Evolutionary conservation across 1,140 invertebrate genomes (phyloP), one percentile per base, ranked within the genome.

Genomic region (Microplitis mediator): DNA sequence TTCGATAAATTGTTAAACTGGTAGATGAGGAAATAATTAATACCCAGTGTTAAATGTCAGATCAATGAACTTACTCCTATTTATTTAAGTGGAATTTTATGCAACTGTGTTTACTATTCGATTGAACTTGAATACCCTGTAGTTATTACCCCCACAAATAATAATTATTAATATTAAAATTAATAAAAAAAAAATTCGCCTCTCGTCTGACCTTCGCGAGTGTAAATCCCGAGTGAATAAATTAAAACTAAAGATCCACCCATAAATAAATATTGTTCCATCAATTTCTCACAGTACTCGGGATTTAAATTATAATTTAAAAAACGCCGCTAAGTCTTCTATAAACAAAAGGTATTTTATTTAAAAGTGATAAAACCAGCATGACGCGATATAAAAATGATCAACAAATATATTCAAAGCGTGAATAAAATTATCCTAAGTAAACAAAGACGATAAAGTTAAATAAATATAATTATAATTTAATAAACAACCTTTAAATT

Each of bases 1-100:
- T 61, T 62, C 39, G 58, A 70, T 70, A 51, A 70, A 61, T 61
- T 62, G 9, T 50, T 14, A 34, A 45, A 74, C 75, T 13, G 23
- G 13, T 60, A 16, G 35, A 62, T 58, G 56, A 23, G 66, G 71
- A 68, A 50, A 52, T 62, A 70, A 70, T 70, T 62, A 70, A 61
- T 70, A 62, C 45, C 45, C 39, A 13, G 9, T 50, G 36, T 62
- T 54, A 36, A 54, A 14, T 13, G 34, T 31, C 13, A 50, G 67
- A 60, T 69, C 67, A 69, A 69, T 50, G 67, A 45, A 69, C 67
- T 69, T 32, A 52, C 14, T 58, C 8, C 16, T 16, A 9, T 4
- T 31, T 23, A 5, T 16, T 31, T 58, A 14, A n/a, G 52, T 14
- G 13, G n/a, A 54, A 54, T 45, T 45, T 45, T 9, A 45, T 9